Evolutionary conservation across 2,797 vertebrate species (phyloP), one percentile per base, ranked within the genome.

Genomic region (Lophius americanus): DNA sequence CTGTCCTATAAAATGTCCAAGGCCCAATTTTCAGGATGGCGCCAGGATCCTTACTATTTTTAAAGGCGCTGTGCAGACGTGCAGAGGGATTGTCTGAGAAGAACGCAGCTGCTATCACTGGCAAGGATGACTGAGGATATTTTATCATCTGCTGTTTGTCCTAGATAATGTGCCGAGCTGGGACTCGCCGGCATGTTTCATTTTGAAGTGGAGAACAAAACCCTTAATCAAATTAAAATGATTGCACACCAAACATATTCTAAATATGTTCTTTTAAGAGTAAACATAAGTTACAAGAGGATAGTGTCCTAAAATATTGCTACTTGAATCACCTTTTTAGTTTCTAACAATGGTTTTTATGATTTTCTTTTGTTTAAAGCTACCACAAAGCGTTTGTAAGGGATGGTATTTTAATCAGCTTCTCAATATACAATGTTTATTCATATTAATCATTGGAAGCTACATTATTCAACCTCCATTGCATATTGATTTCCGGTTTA

Each of bases 91-190:
- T 43, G 12, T 70, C 64, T 65, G 62, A 43, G 41, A 64, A 49
- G 49, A 6, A 36, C 64, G 7, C 79, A 79, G 76, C 72, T 70
- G 70, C 52, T 64, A 1, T 32, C 50, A 55, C 51, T 71, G 78
- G 9, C 61, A 57, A 76, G 38, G 46, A 72, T 23, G n/a, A 60
- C 50, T n/a, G 42, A 49, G 58, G 60, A 64, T 46, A 13, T 47
- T 68, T 55, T 4, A 54, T 80, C 66, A 48, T 62, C 74, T 70
- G 71, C 60, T 80, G 76, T 78, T 76, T 77, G 78, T 71, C 67
- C 73, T 57, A 11, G 5, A 68, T 59, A 8, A 35, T 64, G 60
- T 55, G 35, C 59, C 32, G 49, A 51, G 50, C 73, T 41, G 37
- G 58, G 53, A 48, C 13, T 38, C 37, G 7, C 37, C 13, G 42